Percentiles rank a stretch among this genome's conserved stretches.
Evolutionary conservation across 2,888 invertebrate species (phyloP).

Genomic region (Cosmopolites sordidus): DNA sequence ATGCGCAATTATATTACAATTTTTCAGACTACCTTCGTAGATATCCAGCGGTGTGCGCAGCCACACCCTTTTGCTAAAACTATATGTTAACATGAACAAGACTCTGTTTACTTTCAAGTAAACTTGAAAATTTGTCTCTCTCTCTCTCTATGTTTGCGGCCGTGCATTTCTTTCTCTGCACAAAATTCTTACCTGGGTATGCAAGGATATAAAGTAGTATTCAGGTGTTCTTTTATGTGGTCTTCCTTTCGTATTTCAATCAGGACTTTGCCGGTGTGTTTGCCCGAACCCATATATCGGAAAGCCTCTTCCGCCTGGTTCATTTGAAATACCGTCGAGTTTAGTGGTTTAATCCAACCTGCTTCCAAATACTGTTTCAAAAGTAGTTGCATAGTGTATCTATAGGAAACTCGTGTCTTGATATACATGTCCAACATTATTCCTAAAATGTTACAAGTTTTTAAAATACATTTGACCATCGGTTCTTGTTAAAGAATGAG

Average conservation of each 20-base stretch:
- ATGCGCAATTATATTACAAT: too few relatives aligned
- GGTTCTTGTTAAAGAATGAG: neutral
- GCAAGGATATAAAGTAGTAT: conserved; percentile 3
- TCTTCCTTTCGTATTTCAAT: conserved; percentile 44
- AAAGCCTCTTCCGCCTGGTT: conserved; percentile 70
- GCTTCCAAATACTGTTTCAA: conserved; percentile 20
- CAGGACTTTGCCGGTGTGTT: conserved; percentile 74
- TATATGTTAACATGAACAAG: too few relatives aligned
- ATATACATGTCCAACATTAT: conserved; percentile 61
- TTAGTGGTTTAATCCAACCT: conserved; percentile 69
- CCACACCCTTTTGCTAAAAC: too few relatives aligned
- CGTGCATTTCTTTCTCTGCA: too few relatives aligned
- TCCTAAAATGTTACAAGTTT: conserved; percentile 3
- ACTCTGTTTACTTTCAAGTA: too few relatives aligned
- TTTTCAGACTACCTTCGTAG: too few relatives aligned
- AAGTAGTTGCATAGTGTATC: conserved; percentile 1
- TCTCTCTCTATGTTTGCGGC: too few relatives aligned
- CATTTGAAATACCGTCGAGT: conserved; percentile 58
- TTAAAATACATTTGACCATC: neutral
- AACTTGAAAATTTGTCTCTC: too few relatives aligned
- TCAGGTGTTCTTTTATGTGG: conserved; percentile 25
- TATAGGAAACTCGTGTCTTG: neutral
- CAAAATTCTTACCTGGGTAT: conserved; percentile 11
- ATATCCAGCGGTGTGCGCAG: too few relatives aligned
- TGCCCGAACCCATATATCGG: conserved; percentile 60